Percentiles rank a stretch among this genome's conserved stretches.
phyloP scores from a whole-genome alignment of 1,140 invertebrate species.

The Cephus cinctus region DNA sequence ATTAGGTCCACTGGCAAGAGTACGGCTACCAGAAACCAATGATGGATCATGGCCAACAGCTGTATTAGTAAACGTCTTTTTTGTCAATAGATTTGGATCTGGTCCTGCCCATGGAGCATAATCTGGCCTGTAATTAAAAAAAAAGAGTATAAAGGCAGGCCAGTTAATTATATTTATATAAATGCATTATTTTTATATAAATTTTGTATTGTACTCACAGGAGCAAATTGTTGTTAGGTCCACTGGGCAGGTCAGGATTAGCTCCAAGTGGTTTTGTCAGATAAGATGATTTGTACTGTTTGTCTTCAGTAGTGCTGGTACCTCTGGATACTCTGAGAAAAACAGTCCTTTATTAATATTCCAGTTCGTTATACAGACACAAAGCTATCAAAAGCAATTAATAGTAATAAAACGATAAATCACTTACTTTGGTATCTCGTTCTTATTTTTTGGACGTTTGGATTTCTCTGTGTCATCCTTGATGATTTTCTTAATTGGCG shows the following conservation, averaged over 20 bases:
- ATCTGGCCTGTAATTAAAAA: constrained; percentile 59
- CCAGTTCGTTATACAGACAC: constrained; percentile 1
- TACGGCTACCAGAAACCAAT: constrained; percentile 50
- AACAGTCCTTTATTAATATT: constrained; percentile 15
- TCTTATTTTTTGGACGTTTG: constrained; percentile 55
- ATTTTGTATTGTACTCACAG: constrained; percentile 59
- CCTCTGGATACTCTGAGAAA: constrained; percentile 49
- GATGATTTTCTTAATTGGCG: constrained; percentile 49
- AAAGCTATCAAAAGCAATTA: constrained; percentile 12
- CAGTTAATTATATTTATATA: constrained; percentile 11
- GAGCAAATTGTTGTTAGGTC: constrained; percentile 66
- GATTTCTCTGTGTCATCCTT: constrained; percentile 51
- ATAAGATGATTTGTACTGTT: constrained; percentile 57
- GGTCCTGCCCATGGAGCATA: constrained; percentile 72
- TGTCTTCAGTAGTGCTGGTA: constrained; percentile 52
- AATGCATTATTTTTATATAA: neutral
- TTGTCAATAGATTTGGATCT: constrained; percentile 55
- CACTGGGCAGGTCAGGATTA: constrained; percentile 62
- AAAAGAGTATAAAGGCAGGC: too few species aligned
- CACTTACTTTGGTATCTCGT: constrained; percentile 57
- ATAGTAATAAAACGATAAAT: constrained; percentile 34
- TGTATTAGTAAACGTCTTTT: constrained; percentile 45
- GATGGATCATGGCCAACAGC: constrained; percentile 59
- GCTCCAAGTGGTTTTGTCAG: constrained; percentile 60
- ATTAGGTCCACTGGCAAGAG: constrained; percentile 62